phyloP scores from a whole-genome alignment of 2,797 vertebrate genomes.

The Alfaro cultratus region DNA sequence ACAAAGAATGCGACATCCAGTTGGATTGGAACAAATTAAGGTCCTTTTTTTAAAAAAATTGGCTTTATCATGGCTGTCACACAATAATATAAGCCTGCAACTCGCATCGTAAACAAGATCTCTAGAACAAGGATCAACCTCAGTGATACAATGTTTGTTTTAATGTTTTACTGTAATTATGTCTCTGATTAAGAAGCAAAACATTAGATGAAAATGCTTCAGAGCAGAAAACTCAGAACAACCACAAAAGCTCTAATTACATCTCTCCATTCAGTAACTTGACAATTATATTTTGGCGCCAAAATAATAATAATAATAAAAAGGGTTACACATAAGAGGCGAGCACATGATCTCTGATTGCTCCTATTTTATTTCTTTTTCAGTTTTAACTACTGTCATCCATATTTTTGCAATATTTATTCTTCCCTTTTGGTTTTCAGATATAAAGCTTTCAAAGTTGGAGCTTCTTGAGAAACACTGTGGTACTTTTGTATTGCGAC shows the following conservation, averaged over 20 bases:
- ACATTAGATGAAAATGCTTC: conserved; percentile 29
- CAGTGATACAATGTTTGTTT: conserved; percentile 15
- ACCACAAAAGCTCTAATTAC: conserved; percentile 18
- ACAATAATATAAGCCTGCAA: conserved; percentile 17
- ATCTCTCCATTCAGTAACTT: conserved; percentile 19
- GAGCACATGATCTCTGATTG: background rate
- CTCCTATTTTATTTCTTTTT: background rate
- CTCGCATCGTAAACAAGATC: conserved; percentile 32
- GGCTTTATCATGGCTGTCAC: conserved; percentile 41
- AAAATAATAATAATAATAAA: background rate
- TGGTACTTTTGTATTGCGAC: background rate
- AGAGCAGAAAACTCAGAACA: conserved; percentile 7
- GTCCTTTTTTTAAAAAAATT: conserved; percentile 32
- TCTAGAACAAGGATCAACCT: conserved; percentile 20
- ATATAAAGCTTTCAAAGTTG: background rate
- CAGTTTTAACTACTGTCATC: background rate
- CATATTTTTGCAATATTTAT: background rate
- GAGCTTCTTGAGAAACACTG: background rate
- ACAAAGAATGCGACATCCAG: conserved; percentile 52
- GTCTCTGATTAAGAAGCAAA: conserved; percentile 41
- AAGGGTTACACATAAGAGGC: background rate
- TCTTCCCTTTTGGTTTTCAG: background rate
- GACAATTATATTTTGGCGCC: background rate
- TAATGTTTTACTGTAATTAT: conserved; percentile 51
- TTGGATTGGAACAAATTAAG: conserved; percentile 48